Conservation (phyloP, 2,888 invertebrate species). For the Acanthopleura granulata region DNA sequence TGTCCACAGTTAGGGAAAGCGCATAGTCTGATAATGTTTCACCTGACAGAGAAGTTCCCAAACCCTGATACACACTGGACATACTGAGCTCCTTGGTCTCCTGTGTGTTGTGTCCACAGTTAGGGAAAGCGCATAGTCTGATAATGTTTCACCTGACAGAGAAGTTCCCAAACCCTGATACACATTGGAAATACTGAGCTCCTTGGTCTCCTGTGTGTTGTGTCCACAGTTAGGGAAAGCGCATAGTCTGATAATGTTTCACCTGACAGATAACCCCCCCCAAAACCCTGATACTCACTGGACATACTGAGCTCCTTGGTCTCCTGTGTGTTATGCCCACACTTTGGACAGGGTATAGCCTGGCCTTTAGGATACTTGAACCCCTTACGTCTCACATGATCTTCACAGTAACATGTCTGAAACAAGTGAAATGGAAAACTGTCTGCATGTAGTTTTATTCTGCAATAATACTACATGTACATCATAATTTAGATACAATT, state of each 20-base stretch:
- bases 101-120: conserved; percentile 92
- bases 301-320: conserved; percentile 97
- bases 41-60: too few relatives aligned
- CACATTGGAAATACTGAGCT: conserved; percentile 95
- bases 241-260: too few relatives aligned
- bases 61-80: conserved; percentile 85
- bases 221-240: conserved; percentile 97
- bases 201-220: conserved; percentile 92
- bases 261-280: too few relatives aligned
- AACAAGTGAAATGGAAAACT: conserved; percentile 16
- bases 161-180: too few relatives aligned
- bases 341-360: conserved; percentile 92
- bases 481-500: too few relatives aligned
- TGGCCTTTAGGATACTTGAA: conserved; percentile 89
- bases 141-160: too few relatives aligned
- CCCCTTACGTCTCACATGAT: conserved; percentile 92
- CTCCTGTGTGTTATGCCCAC: conserved; percentile 90
- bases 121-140: conserved; percentile 90
- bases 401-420: conserved; percentile 91
- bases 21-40: too few relatives aligned
- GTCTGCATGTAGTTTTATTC: background rate
- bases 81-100: conserved; percentile 95
- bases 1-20: conserved; percentile 97
- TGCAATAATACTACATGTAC: too few relatives aligned
- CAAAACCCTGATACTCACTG: conserved; percentile 76